Base-by-base conservation (phyloP, 2,113 vertebrate species). In the Sprattus sprattus region DNA sequence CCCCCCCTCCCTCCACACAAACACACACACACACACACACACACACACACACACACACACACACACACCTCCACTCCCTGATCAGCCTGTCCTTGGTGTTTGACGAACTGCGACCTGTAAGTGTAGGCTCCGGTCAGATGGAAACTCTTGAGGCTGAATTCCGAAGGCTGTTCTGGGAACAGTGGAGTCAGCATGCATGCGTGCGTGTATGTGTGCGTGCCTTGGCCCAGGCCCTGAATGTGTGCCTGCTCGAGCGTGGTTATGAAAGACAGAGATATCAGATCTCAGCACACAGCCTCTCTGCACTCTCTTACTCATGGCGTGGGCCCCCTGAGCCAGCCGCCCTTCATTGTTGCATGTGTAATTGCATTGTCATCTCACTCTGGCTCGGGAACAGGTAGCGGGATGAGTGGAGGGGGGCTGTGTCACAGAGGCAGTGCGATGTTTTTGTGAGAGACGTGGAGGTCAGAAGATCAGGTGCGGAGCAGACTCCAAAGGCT, bases 401-500 rank as follows among this genome's bases (percentile, higher is more conserved):
- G 1, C 28, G 44, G 67, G 32, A 78, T 0, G 9, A 28, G n/a
- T 9, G 25, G 64, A 32, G 6, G n/a, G 10, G 60, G 25, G 10
- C 4, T 2, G 64, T 47, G 39, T 49, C 83, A 45, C 49, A 54
- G 46, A 44, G 20, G 71, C 11, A 5, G 4, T 39, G 67, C 15
- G 60, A 81, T 15, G 46, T 25, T 45, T 54, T 81, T 86, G 67
- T 84, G 49, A 39, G 25, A 13, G 8, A 75, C 86, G 85, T 87
- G 52, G 78, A 87, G 84, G 67, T 71, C 67, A 71, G 45, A 45
- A 82, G 84, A 80, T 89, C 85, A 84, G 87, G 81, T 85, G 89
- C 50, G 80, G 45, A 60, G 75, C 57, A 39, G 54, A 32, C 60
- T 39, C 39, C 1, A 39, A 64, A 78, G 84, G 86, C 8, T 52